A percentile compares a stretch with the other conserved stretches of the same genome.
These are phyloP conservation scores for Salminus brasiliensis DNA, from an alignment of 2,113 vertebrate species.

Conservation along the genomic window DNA sequence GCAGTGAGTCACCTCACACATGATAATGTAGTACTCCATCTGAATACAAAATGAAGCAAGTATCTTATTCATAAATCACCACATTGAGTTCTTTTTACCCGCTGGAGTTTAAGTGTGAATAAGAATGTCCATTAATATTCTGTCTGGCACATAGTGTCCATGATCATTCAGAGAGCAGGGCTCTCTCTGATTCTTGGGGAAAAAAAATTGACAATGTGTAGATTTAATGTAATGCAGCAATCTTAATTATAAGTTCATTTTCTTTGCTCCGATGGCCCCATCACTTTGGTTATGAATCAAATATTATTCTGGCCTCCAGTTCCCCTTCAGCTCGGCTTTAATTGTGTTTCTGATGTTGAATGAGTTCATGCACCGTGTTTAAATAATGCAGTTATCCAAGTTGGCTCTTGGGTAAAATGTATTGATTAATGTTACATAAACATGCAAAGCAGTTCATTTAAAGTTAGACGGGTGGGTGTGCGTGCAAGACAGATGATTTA, in stretches of 20 bases:
- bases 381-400: slow-evolving; percentile 39
- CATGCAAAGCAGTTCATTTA: slow-evolving; percentile 37
- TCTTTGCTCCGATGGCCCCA: slow-evolving; percentile 57
- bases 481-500: neutral
- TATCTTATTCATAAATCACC: slow-evolving; percentile 10
- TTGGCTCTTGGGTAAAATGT: slow-evolving; percentile 44
- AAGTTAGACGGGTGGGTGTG: slow-evolving; percentile 26
- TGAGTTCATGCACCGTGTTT: slow-evolving; percentile 45
- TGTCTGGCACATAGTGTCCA: slow-evolving; percentile 36
- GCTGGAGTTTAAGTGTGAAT: slow-evolving; percentile 41
- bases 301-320: slow-evolving; percentile 59
- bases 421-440: slow-evolving; percentile 50
- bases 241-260: slow-evolving; percentile 65
- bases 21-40: neutral
- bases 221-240: slow-evolving; percentile 70
- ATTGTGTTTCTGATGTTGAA: slow-evolving; percentile 60
- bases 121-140: slow-evolving; percentile 64
- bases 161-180: slow-evolving; percentile 53
- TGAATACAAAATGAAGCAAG: neutral
- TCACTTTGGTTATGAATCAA: slow-evolving; percentile 60
- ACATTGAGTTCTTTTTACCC: slow-evolving; percentile 2
- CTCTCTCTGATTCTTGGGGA: slow-evolving; percentile 54
- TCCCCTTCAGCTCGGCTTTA: slow-evolving; percentile 65
- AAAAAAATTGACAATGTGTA: slow-evolving; percentile 64
- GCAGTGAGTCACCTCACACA: neutral